phyloP scores from a whole-genome alignment of 2,888 invertebrate species.

The Calephelis perditalis region DNA sequence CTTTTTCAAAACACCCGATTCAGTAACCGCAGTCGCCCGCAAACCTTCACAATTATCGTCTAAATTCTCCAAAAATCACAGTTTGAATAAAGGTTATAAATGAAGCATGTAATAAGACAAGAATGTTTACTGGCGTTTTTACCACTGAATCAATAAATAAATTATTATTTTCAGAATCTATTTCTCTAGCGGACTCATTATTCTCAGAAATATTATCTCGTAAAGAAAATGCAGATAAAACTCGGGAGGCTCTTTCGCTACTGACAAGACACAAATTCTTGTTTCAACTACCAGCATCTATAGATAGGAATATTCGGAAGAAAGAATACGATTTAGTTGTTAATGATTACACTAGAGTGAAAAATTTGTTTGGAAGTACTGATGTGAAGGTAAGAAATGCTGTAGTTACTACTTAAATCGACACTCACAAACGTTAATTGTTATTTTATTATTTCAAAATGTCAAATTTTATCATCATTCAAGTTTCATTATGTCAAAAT shows the following conservation, averaged over 20 bases:
- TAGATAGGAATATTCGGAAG: constrained; percentile 94
- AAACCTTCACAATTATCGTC: no score
- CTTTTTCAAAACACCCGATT: no score
- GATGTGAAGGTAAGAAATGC: constrained; percentile 83
- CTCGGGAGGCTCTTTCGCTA: constrained; percentile 94
- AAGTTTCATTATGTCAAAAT: background rate
- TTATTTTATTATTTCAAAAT: no score
- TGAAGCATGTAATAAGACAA: no score
- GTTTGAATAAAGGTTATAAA: no score
- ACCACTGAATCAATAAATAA: no score
- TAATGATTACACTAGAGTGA: constrained; percentile 97
- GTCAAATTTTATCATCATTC: no score
- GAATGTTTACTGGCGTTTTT: no score
- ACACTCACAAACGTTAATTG: no score
- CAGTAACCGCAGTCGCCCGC: no score
- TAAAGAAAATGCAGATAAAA: constrained; percentile 97
- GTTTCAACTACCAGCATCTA: constrained; percentile 96
- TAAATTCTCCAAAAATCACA: no score
- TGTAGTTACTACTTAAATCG: no score
- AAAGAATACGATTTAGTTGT: constrained; percentile 98
- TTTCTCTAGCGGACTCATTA: constrained; percentile 92
- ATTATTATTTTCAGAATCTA: constrained; percentile 82
- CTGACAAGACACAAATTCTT: constrained; percentile 96
- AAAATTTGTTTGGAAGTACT: constrained; percentile 95
- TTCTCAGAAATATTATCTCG: constrained; percentile 95